A percentile compares a stretch with the other conserved stretches of the same genome.
These are phyloP conservation scores for Zoanthus sansibaricus DNA, from an alignment of 92 coral and sea anemone genomes.

Conservation along the genomic window DNA sequence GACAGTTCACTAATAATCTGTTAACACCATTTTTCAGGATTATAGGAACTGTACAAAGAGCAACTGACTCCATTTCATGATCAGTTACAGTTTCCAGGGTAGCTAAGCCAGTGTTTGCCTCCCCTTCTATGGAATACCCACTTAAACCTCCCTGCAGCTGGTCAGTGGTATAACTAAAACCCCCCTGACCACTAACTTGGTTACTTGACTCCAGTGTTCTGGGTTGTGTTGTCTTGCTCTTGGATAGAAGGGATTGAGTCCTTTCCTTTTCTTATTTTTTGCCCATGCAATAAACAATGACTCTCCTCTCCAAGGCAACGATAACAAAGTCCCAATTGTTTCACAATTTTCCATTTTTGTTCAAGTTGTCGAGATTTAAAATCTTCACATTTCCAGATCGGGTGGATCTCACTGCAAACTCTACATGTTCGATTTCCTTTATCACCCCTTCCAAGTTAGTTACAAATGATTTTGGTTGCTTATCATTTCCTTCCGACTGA, in stretches of 20 bases:
- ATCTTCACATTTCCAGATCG: too few relatives aligned
- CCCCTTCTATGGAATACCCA: conserved; percentile 24
- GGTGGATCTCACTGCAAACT: too few relatives aligned
- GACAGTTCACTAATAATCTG: conserved; percentile 57
- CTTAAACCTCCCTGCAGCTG: background rate
- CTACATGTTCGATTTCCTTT: conserved; percentile 25
- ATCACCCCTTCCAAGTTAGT: conserved; percentile 14
- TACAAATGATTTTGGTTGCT: conserved; percentile 16
- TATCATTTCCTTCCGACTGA: conserved; percentile 21
- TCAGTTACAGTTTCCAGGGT: conserved; percentile 45
- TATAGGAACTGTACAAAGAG: conserved; percentile 71
- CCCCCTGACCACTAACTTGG: background rate
- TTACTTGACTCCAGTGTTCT: background rate
- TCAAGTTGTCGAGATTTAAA: too few relatives aligned
- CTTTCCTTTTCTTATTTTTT: background rate
- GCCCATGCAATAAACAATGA: conserved; percentile 34
- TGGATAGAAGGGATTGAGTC: conserved; percentile 15
- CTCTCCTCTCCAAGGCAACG: conserved; percentile 67
- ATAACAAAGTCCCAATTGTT: conserved; percentile 67
- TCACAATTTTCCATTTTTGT: too few relatives aligned
- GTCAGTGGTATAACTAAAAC: background rate
- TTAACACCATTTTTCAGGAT: conserved; percentile 55
- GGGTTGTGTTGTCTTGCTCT: background rate
- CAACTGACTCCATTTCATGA: conserved; percentile 46
- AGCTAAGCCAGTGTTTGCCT: conserved; percentile 13